A percentile compares a stretch with the other conserved stretches of the same genome.
Conservation (phyloP, 2,888 invertebrate genomes). For the Coelopa pilipes region DNA sequence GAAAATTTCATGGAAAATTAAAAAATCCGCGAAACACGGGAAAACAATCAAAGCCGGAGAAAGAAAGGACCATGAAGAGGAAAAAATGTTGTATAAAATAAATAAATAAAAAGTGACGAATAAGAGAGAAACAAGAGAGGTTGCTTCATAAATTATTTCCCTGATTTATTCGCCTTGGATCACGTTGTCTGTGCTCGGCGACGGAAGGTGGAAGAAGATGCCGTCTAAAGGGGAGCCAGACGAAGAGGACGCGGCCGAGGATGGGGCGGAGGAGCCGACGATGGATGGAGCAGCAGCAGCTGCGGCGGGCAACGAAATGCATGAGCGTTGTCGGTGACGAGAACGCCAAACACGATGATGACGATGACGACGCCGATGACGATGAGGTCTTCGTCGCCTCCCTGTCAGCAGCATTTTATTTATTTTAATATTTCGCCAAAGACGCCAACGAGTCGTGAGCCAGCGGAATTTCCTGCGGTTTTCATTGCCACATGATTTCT, state of each 20-base stretch:
- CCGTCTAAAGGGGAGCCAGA: neutral
- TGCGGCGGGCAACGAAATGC: neutral
- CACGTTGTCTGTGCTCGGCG: neutral
- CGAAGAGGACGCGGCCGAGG: neutral
- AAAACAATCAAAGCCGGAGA: neutral
- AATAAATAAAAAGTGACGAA: no score
- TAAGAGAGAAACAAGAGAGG: no score
- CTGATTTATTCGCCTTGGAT: constrained; percentile 8
- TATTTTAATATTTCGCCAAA: constrained; percentile 2
- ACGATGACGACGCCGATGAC: neutral
- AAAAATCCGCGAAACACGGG: neutral
- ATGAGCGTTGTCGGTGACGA: neutral
- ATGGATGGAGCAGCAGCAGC: neutral
- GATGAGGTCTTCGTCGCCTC: neutral
- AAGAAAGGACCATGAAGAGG: no score
- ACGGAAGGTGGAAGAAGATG: neutral
- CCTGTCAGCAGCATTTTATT: no score
- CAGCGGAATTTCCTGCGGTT: no score
- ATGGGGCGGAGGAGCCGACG: neutral
- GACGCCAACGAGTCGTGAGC: neutral
- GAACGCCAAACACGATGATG: neutral
- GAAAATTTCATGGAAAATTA: constrained; percentile 15
- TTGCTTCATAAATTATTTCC: neutral
- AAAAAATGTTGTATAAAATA: no score
- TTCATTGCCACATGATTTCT: no score